These are phyloP conservation scores for Nautilus pompilius DNA, from an alignment of 1,140 invertebrate species.

Conservation along the genomic window DNA sequence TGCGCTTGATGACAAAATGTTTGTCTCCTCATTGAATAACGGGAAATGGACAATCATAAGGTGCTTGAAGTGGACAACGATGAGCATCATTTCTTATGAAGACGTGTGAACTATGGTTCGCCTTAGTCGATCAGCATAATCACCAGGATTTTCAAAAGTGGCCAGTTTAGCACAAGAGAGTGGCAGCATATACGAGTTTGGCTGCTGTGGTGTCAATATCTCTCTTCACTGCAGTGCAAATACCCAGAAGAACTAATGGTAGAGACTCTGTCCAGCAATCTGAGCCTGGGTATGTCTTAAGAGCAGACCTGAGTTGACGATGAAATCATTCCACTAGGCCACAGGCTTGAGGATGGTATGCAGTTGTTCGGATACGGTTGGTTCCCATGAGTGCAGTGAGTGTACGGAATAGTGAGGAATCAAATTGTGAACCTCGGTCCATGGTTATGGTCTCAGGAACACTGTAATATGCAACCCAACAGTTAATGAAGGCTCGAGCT, in stretches of 20 bases:
- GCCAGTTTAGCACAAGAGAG: not conserved
- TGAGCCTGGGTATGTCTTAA: conserved; percentile 3
- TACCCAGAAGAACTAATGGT: conserved; percentile 9
- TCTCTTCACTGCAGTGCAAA: conserved; percentile 4
- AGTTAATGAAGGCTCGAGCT: conserved; percentile 26
- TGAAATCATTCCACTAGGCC: conserved; percentile 11
- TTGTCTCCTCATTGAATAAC: conserved; percentile 3
- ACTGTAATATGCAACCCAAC: conserved; percentile 50
- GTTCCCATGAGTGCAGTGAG: too few relatives aligned
- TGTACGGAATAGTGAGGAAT: conserved; percentile 1
- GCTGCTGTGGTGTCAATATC: conserved; percentile 5
- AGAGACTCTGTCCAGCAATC: conserved; percentile 2
- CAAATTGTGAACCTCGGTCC: conserved; percentile 56
- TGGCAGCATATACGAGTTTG: conserved; percentile 11
- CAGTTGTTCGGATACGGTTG: conserved; percentile 2
- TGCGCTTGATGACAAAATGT: conserved; percentile 2
- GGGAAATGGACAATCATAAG: conserved; percentile 12
- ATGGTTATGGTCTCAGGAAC: conserved; percentile 34
- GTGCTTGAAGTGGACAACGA: not conserved
- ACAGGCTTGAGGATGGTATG: conserved; percentile 12
- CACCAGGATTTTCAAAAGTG: too few relatives aligned
- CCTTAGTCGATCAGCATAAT: conserved; percentile 4
- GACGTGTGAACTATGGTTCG: conserved; percentile 1
- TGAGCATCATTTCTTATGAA: conserved; percentile 9
- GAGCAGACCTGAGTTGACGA: conserved; percentile 10